Percentiles rank a stretch among this genome's conserved stretches.
Evolutionary conservation across 2,888 invertebrate species (phyloP).

Genomic region (Eumacrocentrus americanus): DNA sequence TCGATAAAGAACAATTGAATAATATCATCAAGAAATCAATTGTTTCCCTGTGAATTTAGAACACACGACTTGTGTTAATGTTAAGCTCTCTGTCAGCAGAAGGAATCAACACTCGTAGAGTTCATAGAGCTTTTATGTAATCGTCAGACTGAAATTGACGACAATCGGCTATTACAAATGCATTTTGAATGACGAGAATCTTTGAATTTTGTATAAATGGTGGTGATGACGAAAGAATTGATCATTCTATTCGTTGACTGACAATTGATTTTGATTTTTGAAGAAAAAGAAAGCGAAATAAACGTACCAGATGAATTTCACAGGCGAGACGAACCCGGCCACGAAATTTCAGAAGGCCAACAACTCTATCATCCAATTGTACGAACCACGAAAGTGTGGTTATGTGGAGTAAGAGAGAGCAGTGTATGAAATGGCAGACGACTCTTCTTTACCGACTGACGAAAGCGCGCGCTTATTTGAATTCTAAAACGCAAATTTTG

Average conservation of each 20-base stretch:
- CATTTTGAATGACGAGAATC: background rate
- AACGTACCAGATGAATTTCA: conserved; percentile 39
- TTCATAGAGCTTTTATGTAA: conserved; percentile 45
- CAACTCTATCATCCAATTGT: background rate
- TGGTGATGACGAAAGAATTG: conserved; percentile 11
- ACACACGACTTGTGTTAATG: too few species aligned
- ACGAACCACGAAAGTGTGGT: background rate
- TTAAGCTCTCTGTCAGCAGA: conserved; percentile 14
- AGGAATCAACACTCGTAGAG: conserved; percentile 33
- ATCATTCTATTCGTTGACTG: background rate
- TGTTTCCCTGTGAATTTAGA: too few species aligned
- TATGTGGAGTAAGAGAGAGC: too few species aligned
- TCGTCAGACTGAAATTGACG: conserved; percentile 32
- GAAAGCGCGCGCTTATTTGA: too few species aligned
- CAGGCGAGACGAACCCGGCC: conserved; percentile 34
- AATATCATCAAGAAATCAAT: background rate
- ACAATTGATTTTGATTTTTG: background rate
- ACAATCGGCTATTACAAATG: background rate
- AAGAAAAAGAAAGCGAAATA: conserved; percentile 31
- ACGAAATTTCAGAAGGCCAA: conserved; percentile 28
- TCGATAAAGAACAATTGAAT: background rate
- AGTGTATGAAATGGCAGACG: too few species aligned
- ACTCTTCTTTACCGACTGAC: too few species aligned
- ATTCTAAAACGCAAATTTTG: too few species aligned
- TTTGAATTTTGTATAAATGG: background rate